Percentiles rank a stretch among this genome's conserved stretches.
Conservation (phyloP, 2,888 invertebrate species). For the Lysandra bellargus region DNA sequence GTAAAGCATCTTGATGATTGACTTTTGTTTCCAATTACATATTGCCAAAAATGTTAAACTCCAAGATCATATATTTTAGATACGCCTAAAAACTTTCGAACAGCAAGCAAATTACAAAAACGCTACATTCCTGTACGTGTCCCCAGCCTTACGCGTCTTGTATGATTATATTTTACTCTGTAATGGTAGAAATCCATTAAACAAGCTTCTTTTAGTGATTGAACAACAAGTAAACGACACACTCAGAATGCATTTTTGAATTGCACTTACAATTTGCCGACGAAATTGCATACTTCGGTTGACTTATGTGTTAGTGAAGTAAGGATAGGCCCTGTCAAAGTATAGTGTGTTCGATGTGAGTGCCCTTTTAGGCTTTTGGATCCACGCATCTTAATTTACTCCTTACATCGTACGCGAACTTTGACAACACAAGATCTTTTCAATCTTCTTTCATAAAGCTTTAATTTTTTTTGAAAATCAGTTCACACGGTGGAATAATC, state of each 20-base stretch:
- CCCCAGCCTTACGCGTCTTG: conserved; percentile 59
- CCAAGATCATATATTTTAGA: not conserved
- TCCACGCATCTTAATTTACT: not conserved
- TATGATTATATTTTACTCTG: conserved; percentile 75
- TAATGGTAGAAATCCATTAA: conserved; percentile 81
- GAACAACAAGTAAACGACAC: conserved; percentile 69
- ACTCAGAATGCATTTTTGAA: conserved; percentile 70
- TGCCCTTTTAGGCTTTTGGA: not conserved
- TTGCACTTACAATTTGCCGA: conserved; percentile 70
- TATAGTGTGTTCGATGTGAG: not conserved
- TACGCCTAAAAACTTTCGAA: not conserved
- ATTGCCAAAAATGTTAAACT: not conserved
- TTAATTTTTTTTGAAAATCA: not conserved
- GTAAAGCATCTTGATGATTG: no score
- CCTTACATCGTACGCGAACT: not conserved
- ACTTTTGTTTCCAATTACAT: no score
- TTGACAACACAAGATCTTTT: not conserved
- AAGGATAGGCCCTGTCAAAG: not conserved
- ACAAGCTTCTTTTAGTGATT: conserved; percentile 79
- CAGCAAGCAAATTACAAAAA: not conserved
- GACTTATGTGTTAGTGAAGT: conserved; percentile 29
- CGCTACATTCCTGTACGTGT: not conserved
- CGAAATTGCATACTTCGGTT: conserved; percentile 59
- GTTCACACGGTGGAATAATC: no score
- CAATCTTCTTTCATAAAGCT: not conserved